phyloP scores from a whole-genome alignment of 2,113 vertebrate genomes.

The Meriones unguiculatus region DNA sequence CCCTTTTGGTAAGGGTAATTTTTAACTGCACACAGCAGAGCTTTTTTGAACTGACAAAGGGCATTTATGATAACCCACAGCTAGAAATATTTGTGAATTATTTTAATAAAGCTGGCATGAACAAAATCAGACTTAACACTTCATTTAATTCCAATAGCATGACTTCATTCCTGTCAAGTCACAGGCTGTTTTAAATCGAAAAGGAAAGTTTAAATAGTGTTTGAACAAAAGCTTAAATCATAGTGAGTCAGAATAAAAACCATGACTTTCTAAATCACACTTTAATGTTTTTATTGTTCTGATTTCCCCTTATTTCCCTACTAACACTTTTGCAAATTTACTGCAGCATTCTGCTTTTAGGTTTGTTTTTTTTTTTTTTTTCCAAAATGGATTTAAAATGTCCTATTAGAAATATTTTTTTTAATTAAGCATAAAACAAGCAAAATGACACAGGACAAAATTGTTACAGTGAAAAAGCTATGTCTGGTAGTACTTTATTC shows the following conservation, averaged over 20 bases:
- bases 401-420: conserved; percentile 38
- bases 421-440: conserved; percentile 53
- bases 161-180: conserved; percentile 43
- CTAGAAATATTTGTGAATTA: conserved; percentile 47
- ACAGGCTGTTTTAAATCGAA: conserved; percentile 54
- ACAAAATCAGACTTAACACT: conserved; percentile 50
- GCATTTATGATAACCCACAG: background rate
- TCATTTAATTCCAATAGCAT: conserved; percentile 55
- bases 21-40: background rate
- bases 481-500: conserved; percentile 22
- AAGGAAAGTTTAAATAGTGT: conserved; percentile 57
- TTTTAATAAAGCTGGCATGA: conserved; percentile 42
- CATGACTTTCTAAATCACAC: conserved; percentile 1
- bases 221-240: conserved; percentile 43
- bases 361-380: conserved; percentile 12
- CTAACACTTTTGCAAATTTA: conserved; percentile 8
- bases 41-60: background rate
- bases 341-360: conserved; percentile 29
- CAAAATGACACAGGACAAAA: conserved; percentile 49
- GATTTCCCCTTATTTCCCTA: conserved; percentile 42
- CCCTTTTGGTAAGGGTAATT: conserved; percentile 2
- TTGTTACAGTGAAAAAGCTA: conserved; percentile 20
- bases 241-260: conserved; percentile 29
- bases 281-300: conserved; percentile 55
- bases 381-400: conserved; percentile 49